Percentiles rank a stretch among this genome's conserved stretches.
phyloP scores from a whole-genome alignment of 2,113 vertebrate genomes.

The Phaethornis superciliosus region DNA sequence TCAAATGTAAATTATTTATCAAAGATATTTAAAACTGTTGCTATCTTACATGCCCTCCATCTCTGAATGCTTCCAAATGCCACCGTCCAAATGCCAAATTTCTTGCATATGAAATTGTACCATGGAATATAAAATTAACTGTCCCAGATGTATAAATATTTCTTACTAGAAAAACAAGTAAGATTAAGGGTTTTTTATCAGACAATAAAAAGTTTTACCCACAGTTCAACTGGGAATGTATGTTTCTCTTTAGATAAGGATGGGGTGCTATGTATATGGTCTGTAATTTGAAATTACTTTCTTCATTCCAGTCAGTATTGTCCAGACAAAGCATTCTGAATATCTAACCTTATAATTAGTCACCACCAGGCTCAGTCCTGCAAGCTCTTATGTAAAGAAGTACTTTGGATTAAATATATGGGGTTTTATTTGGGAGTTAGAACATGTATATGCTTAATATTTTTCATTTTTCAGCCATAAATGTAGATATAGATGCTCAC shows the following conservation, averaged over 20 bases:
- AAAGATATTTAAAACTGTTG: background rate
- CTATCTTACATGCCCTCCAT: background rate
- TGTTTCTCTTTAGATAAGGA: background rate
- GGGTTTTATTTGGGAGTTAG: background rate
- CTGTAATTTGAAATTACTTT: background rate
- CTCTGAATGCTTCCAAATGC: background rate
- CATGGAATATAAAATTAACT: background rate
- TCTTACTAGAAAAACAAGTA: background rate
- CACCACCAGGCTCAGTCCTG: background rate
- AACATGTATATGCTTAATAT: accelerated
- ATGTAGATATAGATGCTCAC: background rate
- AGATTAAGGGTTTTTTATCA: background rate
- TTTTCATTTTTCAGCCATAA: background rate
- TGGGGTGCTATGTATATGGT: background rate
- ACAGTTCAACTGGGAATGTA: background rate
- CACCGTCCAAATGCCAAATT: too few relatives aligned
- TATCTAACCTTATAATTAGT: background rate
- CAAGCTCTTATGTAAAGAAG: background rate
- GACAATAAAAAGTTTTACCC: background rate
- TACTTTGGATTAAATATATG: background rate
- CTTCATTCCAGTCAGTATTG: background rate
- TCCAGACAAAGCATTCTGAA: background rate
- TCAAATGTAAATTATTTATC: background rate
- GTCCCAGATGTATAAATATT: background rate
- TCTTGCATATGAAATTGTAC: background rate